Conservation (phyloP, 1,140 invertebrate genomes). For the Drosophila malerkotliana region DNA sequence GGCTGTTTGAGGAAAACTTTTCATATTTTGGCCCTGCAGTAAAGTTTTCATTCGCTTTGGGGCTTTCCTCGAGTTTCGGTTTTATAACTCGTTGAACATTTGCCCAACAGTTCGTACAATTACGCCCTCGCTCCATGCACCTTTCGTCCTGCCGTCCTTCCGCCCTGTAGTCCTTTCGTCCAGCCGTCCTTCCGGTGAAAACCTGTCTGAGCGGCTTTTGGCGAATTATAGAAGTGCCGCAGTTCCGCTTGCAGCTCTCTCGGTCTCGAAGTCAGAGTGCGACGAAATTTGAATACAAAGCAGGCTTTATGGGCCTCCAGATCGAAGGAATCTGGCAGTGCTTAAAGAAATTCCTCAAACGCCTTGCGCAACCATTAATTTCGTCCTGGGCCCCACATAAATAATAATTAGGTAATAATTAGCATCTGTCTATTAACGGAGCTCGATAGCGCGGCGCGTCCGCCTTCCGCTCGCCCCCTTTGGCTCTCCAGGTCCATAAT, state of each 20-base stretch:
- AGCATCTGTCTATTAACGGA: constrained; percentile 74
- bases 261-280: neutral
- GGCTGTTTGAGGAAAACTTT: constrained; percentile 63
- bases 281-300: constrained; percentile 27
- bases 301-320: constrained; percentile 11
- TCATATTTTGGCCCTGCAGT: constrained; percentile 63
- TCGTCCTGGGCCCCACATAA: constrained; percentile 37
- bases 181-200: constrained; percentile 6
- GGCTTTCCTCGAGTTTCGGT: constrained; percentile 62
- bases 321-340: constrained; percentile 1
- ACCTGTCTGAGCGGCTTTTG: constrained; percentile 54
- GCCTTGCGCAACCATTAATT: neutral
- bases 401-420: constrained; percentile 80
- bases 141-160: neutral
- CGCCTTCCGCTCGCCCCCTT: constrained; percentile 22
- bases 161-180: neutral
- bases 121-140: constrained; percentile 7
- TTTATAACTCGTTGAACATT: constrained; percentile 75
- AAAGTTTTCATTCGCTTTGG: constrained; percentile 59
- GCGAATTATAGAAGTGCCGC: constrained; percentile 52
- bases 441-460: constrained; percentile 48
- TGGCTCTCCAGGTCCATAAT: constrained; percentile 53
- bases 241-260: constrained; percentile 44
- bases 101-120: constrained; percentile 67
- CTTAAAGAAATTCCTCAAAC: neutral